Percentiles rank a stretch among this genome's conserved stretches.
Conservation (phyloP, 1,140 invertebrate species). For the Procambarus virginalis region DNA sequence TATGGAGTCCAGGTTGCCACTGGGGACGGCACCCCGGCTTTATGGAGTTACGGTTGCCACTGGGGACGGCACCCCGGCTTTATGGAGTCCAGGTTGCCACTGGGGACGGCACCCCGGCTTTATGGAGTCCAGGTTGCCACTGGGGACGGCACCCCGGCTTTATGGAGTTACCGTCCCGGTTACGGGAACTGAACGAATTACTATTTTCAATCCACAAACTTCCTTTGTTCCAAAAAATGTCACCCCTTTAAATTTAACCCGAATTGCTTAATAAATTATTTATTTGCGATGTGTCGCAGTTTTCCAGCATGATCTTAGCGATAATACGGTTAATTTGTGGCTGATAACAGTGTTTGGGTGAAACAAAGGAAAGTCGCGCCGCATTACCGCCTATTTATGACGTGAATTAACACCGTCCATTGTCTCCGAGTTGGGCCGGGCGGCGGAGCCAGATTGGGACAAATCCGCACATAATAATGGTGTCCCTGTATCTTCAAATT, state of each 20-base stretch:
- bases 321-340: background rate
- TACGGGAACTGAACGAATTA: background rate
- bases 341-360: background rate
- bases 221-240: background rate
- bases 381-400: background rate
- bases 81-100: too few relatives aligned
- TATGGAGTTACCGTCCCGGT: too few relatives aligned
- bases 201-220: background rate
- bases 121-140: too few relatives aligned
- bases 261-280: background rate
- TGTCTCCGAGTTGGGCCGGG: background rate
- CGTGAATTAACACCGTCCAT: slow-evolving; percentile 40
- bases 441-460: slow-evolving; percentile 19
- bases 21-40: too few relatives aligned
- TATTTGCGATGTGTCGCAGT: background rate
- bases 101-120: too few relatives aligned
- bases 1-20: too few relatives aligned
- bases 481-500: slow-evolving; percentile 25
- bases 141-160: too few relatives aligned
- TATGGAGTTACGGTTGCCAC: too few relatives aligned
- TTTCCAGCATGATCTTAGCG: background rate
- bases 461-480: slow-evolving; percentile 36
- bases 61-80: too few relatives aligned
- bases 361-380: background rate
- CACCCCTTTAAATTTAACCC: background rate